These are phyloP conservation scores for Frankliniella fusca DNA, from an alignment of 2,888 invertebrate species.

Conservation along the genomic window DNA sequence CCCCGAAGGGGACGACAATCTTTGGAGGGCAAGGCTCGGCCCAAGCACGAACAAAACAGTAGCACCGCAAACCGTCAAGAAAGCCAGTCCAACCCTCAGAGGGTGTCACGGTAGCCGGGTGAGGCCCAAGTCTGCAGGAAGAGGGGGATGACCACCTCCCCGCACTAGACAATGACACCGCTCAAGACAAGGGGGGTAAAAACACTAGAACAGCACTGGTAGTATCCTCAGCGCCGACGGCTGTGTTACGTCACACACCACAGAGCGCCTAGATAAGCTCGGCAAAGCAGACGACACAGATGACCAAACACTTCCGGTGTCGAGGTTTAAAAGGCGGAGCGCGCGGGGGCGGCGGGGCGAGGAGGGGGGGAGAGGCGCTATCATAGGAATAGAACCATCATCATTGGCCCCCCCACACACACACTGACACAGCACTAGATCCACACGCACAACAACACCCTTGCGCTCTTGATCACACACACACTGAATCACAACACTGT, in stretches of 20 bases:
- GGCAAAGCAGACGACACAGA: slow-evolving; percentile 10
- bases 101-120: too few relatives aligned
- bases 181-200: neutral
- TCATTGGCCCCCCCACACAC: neutral
- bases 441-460: neutral
- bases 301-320: slow-evolving; percentile 18
- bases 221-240: too few relatives aligned
- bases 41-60: too few relatives aligned
- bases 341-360: neutral
- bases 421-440: neutral
- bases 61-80: too few relatives aligned
- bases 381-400: neutral
- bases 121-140: too few relatives aligned
- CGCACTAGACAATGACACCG: neutral
- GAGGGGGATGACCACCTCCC: neutral
- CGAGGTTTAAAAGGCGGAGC: slow-evolving; percentile 2
- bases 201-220: neutral
- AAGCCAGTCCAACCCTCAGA: too few relatives aligned
- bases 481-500: neutral
- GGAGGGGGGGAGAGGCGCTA: neutral
- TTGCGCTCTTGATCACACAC: neutral
- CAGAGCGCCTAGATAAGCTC: too few relatives aligned
- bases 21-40: too few relatives aligned
- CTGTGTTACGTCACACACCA: neutral
- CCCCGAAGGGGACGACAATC: too few relatives aligned